Evolutionary conservation across 92 coral and sea anemone genomes (phyloP).

Genomic region (Parazoanthus atlanticus): DNA sequence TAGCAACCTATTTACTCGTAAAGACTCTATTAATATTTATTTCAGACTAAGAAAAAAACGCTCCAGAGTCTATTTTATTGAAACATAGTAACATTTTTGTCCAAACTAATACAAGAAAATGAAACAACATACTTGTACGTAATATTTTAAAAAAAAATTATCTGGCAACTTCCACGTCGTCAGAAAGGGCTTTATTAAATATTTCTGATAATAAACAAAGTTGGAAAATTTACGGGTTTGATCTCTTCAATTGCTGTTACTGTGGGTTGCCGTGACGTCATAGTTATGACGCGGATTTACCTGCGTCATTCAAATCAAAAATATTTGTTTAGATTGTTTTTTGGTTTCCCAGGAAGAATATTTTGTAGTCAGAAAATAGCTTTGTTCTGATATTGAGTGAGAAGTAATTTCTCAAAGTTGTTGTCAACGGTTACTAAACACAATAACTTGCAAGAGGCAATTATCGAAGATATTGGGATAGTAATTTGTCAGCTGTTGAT

Average conservation of each 20-base stretch:
- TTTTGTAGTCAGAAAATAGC: neutral
- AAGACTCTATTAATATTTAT: neutral
- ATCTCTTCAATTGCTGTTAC: neutral
- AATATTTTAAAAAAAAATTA: neutral
- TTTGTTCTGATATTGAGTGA: neutral
- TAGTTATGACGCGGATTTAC: neutral
- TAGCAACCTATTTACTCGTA: neutral
- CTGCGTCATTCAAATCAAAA: conserved; percentile 10
- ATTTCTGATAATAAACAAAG: conserved; percentile 36
- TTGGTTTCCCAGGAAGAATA: neutral
- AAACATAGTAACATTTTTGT: neutral
- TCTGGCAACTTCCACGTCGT: conserved; percentile 7
- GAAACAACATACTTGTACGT: conserved; percentile 1
- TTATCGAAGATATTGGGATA: neutral
- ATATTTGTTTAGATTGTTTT: neutral
- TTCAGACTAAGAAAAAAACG: neutral
- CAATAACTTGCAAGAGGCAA: neutral
- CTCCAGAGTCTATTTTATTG: conserved; percentile 13
- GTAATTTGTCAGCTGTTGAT: neutral
- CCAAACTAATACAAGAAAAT: neutral
- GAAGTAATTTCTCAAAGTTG: neutral
- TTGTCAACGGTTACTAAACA: neutral
- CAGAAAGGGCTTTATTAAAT: conserved; percentile 1
- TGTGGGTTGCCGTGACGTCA: neutral
- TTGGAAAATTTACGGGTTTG: neutral